Percentiles rank a stretch among this genome's conserved stretches.
These are phyloP conservation scores for Cantharis rustica DNA, from an alignment of 2,888 invertebrate genomes.

Conservation along the genomic window DNA sequence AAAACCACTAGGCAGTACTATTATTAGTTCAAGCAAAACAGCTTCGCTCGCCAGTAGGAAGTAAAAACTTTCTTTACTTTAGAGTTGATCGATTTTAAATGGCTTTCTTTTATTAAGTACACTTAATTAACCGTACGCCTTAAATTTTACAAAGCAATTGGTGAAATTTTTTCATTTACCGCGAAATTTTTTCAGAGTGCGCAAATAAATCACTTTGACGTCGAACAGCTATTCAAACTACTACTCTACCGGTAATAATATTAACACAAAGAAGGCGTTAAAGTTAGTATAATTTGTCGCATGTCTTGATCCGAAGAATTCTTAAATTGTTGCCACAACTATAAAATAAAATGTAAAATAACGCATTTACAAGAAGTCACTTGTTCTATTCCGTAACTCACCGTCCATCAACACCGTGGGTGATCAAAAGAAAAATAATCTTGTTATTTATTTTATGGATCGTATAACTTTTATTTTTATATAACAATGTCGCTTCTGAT, in stretches of 20 bases:
- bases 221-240: neutral
- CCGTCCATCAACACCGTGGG: conserved; percentile 24
- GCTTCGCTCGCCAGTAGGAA: neutral
- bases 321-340: conserved; percentile 27
- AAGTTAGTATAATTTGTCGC: conserved; percentile 17
- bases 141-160: neutral
- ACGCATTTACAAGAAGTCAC: conserved; percentile 25
- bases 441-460: neutral
- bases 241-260: conserved; percentile 1
- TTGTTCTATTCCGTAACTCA: conserved; percentile 20
- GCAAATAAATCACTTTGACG: neutral
- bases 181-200: neutral
- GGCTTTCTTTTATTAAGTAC: neutral
- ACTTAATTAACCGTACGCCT: neutral
- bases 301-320: conserved; percentile 7
- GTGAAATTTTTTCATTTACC: neutral
- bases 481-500: neutral
- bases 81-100: neutral
- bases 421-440: conserved; percentile 12
- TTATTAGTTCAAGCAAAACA: conserved; percentile 2
- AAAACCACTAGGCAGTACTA: neutral
- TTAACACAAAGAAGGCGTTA: conserved; percentile 10
- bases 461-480: neutral
- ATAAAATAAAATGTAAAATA: conserved; percentile 32
- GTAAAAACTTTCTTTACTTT: neutral